Evolutionary conservation across 2,888 invertebrate species (phyloP).

Genomic region (Polia nebulosa): DNA sequence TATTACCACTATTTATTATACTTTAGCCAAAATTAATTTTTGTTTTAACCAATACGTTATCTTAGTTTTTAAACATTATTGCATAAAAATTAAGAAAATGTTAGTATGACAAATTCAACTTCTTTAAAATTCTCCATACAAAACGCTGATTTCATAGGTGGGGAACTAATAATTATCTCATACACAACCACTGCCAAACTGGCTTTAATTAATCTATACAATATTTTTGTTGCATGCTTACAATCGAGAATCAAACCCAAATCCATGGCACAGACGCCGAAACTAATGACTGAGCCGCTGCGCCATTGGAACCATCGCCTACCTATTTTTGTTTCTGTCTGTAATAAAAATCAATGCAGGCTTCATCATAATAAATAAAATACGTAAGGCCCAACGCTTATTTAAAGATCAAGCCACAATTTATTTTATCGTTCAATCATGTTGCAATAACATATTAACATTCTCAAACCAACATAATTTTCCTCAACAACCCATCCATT

Average conservation of each 20-base stretch:
- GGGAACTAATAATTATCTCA: too few species aligned
- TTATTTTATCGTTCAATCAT: conserved; percentile 11
- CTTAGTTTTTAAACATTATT: too few species aligned
- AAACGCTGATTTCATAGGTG: too few species aligned
- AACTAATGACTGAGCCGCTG: not conserved
- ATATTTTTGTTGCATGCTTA: not conserved
- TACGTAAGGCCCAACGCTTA: not conserved
- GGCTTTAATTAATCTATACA: too few species aligned
- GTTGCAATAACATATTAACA: conserved; percentile 35
- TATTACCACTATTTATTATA: too few species aligned
- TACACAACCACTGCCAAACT: too few species aligned
- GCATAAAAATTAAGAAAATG: too few species aligned
- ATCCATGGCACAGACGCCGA: not conserved
- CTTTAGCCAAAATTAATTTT: too few species aligned
- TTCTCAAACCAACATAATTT: conserved; percentile 17
- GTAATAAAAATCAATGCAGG: not conserved
- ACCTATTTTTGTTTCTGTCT: not conserved
- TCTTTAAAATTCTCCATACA: too few species aligned
- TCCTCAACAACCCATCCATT: conserved; percentile 52
- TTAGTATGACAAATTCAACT: too few species aligned
- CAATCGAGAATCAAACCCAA: not conserved
- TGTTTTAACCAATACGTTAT: too few species aligned
- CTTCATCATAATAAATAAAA: not conserved
- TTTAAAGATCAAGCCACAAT: conserved; percentile 9
- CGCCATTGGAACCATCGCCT: not conserved